Evolutionary conservation across 2,797 vertebrate species (phyloP).

Genomic region (Sebastes cheni): DNA sequence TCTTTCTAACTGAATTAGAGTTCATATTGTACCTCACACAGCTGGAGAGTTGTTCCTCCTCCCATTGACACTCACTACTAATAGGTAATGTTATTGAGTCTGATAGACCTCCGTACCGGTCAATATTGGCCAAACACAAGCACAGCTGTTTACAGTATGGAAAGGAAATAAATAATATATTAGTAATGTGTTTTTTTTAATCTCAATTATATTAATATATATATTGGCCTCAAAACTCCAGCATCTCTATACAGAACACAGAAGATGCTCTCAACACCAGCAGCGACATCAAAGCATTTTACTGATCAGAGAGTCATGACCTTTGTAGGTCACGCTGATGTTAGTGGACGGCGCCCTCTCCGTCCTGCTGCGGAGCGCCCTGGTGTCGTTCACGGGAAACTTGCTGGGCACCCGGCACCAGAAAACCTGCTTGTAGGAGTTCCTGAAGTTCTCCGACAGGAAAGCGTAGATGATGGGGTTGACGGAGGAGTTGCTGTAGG

Average conservation of each 20-base stretch:
- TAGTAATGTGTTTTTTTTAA: not conserved
- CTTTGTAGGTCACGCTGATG: conserved; percentile 49
- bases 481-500: conserved; percentile 96
- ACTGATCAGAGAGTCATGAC: conserved; percentile 47
- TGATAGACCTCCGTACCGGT: not conserved
- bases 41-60: not conserved
- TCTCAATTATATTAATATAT: not conserved
- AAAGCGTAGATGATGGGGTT: conserved; percentile 97
- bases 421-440: conserved; percentile 95
- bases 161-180: not conserved
- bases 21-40: not conserved
- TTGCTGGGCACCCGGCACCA: conserved; percentile 77
- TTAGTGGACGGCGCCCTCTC: conserved; percentile 88
- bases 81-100: not conserved
- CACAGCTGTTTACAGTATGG: not conserved
- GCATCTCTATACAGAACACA: not conserved
- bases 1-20: not conserved
- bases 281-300: conserved; percentile 50
- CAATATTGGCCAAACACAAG: not conserved
- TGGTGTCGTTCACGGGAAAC: conserved; percentile 78
- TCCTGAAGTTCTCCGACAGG: conserved; percentile 95
- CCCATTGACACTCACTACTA: not conserved
- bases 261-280: not conserved
- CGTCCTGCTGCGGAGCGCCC: conserved; percentile 83
- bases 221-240: not conserved